Evolutionary conservation across 2,113 vertebrate species (phyloP).

Genomic region (Zosterops lateralis): DNA sequence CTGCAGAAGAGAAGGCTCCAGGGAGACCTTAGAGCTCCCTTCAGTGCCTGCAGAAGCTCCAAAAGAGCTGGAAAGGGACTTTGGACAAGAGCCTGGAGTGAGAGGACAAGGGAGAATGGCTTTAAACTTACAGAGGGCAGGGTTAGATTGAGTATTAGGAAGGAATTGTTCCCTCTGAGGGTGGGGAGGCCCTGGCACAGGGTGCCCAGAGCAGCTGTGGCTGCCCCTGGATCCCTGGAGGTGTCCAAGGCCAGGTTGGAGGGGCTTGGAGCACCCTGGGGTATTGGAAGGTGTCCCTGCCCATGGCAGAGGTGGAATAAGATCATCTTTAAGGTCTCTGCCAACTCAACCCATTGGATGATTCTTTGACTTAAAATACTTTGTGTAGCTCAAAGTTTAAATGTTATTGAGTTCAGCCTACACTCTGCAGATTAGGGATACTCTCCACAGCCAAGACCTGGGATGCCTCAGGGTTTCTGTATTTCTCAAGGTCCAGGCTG

Average conservation of each 20-base stretch:
- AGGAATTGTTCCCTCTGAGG: neutral
- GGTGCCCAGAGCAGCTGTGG: neutral
- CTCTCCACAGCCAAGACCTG: neutral
- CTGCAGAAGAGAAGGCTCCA: neutral
- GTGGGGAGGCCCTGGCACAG: accelerated
- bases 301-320: neutral
- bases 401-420: neutral
- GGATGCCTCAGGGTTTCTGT: neutral
- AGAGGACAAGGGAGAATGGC: neutral
- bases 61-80: neutral
- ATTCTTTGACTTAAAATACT: neutral
- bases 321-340: neutral
- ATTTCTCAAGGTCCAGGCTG: neutral
- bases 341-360: neutral
- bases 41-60: neutral
- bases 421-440: neutral
- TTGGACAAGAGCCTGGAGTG: neutral
- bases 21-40: neutral
- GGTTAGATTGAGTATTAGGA: neutral
- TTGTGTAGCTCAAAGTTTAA: neutral
- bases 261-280: accelerated
- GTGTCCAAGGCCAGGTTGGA: neutral
- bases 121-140: neutral
- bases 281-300: neutral
- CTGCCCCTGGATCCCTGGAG: neutral